Base-by-base conservation (phyloP, 2,888 invertebrate genomes). In the Meliscaeva auricollis region DNA sequence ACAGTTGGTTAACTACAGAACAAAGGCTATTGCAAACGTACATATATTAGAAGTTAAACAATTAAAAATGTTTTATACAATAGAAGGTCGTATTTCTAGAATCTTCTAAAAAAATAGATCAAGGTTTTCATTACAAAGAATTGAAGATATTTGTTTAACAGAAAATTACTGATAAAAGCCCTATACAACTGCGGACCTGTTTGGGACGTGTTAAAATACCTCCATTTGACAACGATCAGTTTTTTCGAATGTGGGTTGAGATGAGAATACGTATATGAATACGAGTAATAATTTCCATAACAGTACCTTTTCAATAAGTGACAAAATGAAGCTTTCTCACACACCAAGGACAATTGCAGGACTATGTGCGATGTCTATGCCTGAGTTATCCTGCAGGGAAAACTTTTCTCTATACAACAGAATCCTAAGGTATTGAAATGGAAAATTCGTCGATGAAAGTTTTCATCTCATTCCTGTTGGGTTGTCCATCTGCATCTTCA, bases 361-460 rank as follows among this genome's bases (percentile, higher is more conserved):
- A 8, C 3, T 38, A 38, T 11, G 9, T 26, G 26, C 26, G 7
- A 38, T 41, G 60, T 17, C n/a, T n/a, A 58, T 60, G 48, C 15
- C 7, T 26, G 17, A 35, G 35, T n/a, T 66, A 41, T 72, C 60
- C 75, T 80, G 46, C 9, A 38, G 58, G 66, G 68, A 81, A 73
- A 85, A 85, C 76, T 85, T 85, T 81, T 35, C 44, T 8, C 26
- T 0, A 4, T 58, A 64, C 56, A 73, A 76, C 76, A 26, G 41
- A 73, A 62, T 35, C 35, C 80, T 69, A 72, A 77, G 81, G 85
- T 54, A 85, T 81, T 68, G 73, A 81, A 58, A 81, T 11, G 76
- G 81, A 85, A 85, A 85, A 85, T 85, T 85, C 44, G 81, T 56
- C 69, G 68, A 77, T 73, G 85, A 85, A 85, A 85, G 85, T 85